These are phyloP conservation scores for Daktulosphaira vitifoliae DNA, from an alignment of 1,140 invertebrate genomes.

Conservation along the genomic window DNA sequence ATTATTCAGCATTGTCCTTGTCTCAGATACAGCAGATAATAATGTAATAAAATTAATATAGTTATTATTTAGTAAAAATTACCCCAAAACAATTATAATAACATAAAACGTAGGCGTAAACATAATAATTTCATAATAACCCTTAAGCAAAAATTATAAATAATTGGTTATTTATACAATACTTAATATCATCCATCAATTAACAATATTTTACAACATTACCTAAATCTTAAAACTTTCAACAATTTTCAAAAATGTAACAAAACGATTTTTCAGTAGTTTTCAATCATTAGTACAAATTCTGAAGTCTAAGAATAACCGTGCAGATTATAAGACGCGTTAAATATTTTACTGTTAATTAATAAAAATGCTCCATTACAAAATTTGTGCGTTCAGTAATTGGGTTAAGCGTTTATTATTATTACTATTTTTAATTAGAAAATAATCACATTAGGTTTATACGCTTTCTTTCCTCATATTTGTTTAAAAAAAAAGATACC, in stretches of 20 bases:
- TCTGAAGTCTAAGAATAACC: conserved; percentile 32
- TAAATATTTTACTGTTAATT: conserved; percentile 13
- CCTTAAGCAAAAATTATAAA: conserved; percentile 30
- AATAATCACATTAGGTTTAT: conserved; percentile 14
- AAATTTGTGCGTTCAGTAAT: conserved; percentile 31
- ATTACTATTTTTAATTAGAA: conserved; percentile 5
- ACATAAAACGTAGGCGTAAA: conserved; percentile 23
- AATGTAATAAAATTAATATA: conserved; percentile 29
- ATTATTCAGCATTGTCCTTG: conserved; percentile 32
- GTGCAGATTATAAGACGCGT: conserved; percentile 26
- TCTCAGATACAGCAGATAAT: conserved; percentile 34
- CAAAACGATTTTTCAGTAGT: conserved; percentile 28
- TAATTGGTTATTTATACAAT: conserved; percentile 28
- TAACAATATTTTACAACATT: conserved; percentile 33
- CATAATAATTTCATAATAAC: conserved; percentile 24
- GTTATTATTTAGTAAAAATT: conserved; percentile 31
- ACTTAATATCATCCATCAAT: conserved; percentile 32
- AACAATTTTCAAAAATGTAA: conserved; percentile 32
- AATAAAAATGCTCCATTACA: conserved; percentile 32
- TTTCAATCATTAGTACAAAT: conserved; percentile 23
- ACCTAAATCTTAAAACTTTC: conserved; percentile 32
- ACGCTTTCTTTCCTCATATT: conserved; percentile 9
- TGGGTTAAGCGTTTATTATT: conserved; percentile 25
- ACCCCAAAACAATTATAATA: conserved; percentile 31
- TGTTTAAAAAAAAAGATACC: background rate